phyloP scores from a whole-genome alignment of 2,888 invertebrate species.

The Drosophila sordidapex region DNA sequence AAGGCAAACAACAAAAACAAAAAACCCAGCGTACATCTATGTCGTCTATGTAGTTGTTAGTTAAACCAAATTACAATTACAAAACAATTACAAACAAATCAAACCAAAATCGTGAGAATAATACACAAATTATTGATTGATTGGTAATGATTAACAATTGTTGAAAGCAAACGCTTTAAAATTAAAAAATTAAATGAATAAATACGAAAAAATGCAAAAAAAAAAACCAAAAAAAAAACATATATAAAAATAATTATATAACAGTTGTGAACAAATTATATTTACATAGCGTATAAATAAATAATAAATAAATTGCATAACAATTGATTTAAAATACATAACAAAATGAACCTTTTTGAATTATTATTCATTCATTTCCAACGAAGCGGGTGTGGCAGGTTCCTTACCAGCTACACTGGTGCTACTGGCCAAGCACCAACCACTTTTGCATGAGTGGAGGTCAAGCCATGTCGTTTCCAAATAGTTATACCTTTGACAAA shows the following conservation, averaged over 20 bases:
- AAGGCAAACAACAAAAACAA: constrained; percentile 3
- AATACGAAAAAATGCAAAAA: constrained; percentile 23
- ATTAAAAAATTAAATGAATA: constrained; percentile 54
- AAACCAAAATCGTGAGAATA: constrained; percentile 58
- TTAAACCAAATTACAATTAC: constrained; percentile 69
- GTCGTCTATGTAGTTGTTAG: constrained; percentile 73
- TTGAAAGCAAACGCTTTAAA: constrained; percentile 74
- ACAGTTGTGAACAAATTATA: constrained; percentile 80
- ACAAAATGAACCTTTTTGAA: background rate
- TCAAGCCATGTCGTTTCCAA: background rate
- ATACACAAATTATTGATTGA: constrained; percentile 55
- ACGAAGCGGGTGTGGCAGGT: background rate
- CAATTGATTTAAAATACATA: constrained; percentile 75
- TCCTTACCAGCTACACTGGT: too few species aligned
- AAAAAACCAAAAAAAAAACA: constrained; percentile 18
- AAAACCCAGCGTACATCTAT: constrained; percentile 56
- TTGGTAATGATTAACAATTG: constrained; percentile 59
- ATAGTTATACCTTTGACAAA: too few species aligned
- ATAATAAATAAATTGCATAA: constrained; percentile 81
- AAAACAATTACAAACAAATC: constrained; percentile 39
- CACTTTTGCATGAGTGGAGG: background rate
- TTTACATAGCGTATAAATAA: constrained; percentile 79
- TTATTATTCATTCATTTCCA: background rate
- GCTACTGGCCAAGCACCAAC: background rate
- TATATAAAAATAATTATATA: constrained; percentile 68